Base-by-base conservation (phyloP, 2,113 vertebrate species). In the Gopherus evgoodei region DNA sequence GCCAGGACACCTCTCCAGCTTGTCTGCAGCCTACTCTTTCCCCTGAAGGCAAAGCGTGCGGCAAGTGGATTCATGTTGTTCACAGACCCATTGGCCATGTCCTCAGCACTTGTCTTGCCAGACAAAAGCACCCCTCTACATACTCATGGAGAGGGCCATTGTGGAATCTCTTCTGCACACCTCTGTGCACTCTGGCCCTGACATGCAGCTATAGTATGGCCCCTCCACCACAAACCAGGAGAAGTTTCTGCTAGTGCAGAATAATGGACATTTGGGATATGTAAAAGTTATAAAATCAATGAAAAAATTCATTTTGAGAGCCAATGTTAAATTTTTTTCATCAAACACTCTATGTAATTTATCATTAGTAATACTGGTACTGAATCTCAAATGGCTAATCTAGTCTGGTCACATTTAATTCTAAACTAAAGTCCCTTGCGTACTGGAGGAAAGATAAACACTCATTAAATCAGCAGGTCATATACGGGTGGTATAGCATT, bases 401-500 rank as follows among this genome's bases (percentile, higher is more conserved):
- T 84, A 57, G 56, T 76, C 42, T 92, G 35, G 11, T 54, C 0
- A 1, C 9, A 24, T 62, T 47, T 72, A 85, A 14, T 79, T 95
- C 35, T 88, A 62, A 91, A 83, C 5, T 31, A 44, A 3, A 72
- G 84, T 90, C 25, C 53, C 84, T 93, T 78, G 90, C 81, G 84
- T 81, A 62, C 69, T 12, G 12, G 44, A 24, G 29, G 84, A 44
- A 91, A 90, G 21, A 31, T 50, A 42, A 62, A 96, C 90, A 91
- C 0, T 0, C 81, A 72, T 8, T 92, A 93, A 96, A 90, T 42
- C 82, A 88, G 5, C 83, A 44, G 53, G n/a, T 93, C 75, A 75
- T 97, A 72, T 97, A 93, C 95, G 75, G 96, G 91, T 92, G 90
- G 44, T 65, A 90, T 94, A 59, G 87, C 94, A 88, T 97, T 92